These are phyloP conservation scores for Ormyrus nitidulus DNA, from an alignment of 2,888 invertebrate genomes.

Conservation along the genomic window DNA sequence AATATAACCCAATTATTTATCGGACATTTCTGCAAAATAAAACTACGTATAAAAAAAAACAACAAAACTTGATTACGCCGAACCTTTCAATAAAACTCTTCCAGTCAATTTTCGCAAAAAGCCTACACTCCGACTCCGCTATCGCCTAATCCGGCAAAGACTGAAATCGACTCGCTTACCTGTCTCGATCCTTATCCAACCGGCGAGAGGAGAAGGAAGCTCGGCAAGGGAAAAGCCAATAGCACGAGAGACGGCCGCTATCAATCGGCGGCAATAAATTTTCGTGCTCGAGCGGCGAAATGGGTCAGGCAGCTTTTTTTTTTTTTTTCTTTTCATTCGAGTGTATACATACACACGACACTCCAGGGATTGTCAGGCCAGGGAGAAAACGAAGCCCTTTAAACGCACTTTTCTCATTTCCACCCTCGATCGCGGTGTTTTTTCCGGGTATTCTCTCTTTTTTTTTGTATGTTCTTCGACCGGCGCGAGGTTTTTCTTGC, in stretches of 20 bases:
- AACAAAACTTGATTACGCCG: neutral
- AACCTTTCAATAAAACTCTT: neutral
- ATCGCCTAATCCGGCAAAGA: neutral
- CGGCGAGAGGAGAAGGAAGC: neutral
- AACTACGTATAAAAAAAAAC: neutral
- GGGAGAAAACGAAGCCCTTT: slow-evolving; percentile 45
- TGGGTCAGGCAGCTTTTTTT: slow-evolving; percentile 21
- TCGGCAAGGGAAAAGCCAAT: neutral
- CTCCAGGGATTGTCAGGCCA: neutral
- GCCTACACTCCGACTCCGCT: neutral
- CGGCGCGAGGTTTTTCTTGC: neutral
- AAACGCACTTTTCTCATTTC: slow-evolving; percentile 48
- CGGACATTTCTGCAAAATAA: too few relatives aligned
- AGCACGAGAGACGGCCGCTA: slow-evolving; percentile 1
- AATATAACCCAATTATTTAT: neutral
- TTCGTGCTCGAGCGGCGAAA: slow-evolving; percentile 27
- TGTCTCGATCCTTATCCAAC: slow-evolving; percentile 9
- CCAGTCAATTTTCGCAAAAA: too few relatives aligned
- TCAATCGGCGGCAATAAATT: slow-evolving; percentile 36
- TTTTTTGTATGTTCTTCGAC: neutral
- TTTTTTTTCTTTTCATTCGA: too few relatives aligned
- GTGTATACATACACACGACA: too few relatives aligned
- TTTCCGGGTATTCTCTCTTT: slow-evolving; percentile 8
- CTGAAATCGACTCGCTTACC: slow-evolving; percentile 21
- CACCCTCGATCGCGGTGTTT: neutral